phyloP scores from a whole-genome alignment of 1,140 invertebrate genomes.

The Pseudomyrmex cubaensis region DNA sequence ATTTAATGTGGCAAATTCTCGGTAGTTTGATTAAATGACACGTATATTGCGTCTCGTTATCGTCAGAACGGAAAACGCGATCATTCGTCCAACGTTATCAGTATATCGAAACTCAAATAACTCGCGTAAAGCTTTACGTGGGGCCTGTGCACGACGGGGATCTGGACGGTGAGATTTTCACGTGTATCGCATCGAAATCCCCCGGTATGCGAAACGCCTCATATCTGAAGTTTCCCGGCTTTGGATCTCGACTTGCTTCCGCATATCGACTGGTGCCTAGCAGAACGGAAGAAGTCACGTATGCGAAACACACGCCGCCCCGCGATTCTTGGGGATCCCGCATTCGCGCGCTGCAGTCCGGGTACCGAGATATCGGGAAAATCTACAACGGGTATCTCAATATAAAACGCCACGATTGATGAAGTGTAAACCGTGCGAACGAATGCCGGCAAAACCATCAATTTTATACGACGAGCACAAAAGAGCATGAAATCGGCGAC shows the following conservation, averaged over 20 bases:
- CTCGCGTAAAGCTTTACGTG: neutral
- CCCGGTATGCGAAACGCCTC: conserved; percentile 42
- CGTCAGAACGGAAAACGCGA: neutral
- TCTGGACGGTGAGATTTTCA: conserved; percentile 50
- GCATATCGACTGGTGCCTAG: conserved; percentile 39
- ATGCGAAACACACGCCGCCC: conserved; percentile 58
- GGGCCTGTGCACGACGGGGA: conserved; percentile 24
- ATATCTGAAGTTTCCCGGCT: conserved; percentile 64
- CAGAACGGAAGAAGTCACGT: conserved; percentile 65
- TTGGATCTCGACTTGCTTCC: conserved; percentile 64
- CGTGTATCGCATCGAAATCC: conserved; percentile 23
- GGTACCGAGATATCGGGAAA: conserved; percentile 24
- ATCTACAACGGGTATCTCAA: conserved; percentile 25
- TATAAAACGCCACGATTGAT: conserved; percentile 33
- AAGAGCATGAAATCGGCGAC: neutral
- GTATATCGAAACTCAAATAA: conserved; percentile 17
- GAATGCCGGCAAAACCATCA: conserved; percentile 34
- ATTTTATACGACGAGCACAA: conserved; percentile 12
- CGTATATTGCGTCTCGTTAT: neutral
- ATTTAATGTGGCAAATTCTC: neutral
- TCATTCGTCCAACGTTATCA: neutral
- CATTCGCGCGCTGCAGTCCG: conserved; percentile 13
- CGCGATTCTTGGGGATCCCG: conserved; percentile 38
- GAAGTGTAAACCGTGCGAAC: conserved; percentile 40
- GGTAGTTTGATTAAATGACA: neutral